Evolutionary conservation across 2,888 invertebrate species (phyloP), one percentile per base, ranked within the genome.

Genomic region (Ormia ochracea): DNA sequence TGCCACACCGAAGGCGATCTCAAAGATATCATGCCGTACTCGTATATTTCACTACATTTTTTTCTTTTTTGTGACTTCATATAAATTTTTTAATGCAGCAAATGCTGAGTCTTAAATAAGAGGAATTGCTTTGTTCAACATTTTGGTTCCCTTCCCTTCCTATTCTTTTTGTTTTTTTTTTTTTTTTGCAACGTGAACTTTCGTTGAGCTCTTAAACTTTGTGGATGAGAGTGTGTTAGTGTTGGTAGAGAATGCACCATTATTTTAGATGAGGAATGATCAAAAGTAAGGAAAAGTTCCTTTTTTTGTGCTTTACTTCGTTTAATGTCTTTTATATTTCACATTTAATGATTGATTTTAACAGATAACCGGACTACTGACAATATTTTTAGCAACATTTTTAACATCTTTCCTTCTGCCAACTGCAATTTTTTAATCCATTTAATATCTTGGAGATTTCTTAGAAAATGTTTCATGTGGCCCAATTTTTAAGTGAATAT

Each of bases 1-100:
- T 72, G 73, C 74, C 79, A 75, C 78, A 74, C 74, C 79, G 75
- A 79, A 75, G 75, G 65, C 79, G 75, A 79, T 79, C 69, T 75
- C 52, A 45, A 59, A 65, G 69, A 79, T 75, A 79, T 28, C 21
- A 63, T 54, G 61, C n/a, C 17, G 9, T 48, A n/a, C 10, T 9
- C 9, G 4, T 2, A 21, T 56, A 45, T 59, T 56, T 38, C 48
- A 45, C 17, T 33, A 58, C 33, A 19, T 50, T 50, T 17, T 54
- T 68, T 54, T 31, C 9, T 28, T 26, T 36, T 21, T 28, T 38
- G 3, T 54, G 14, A 9, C 23, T n/a, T n/a, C 48, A 26, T 48
- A 48, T 26, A 48, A 2, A 26, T n/a, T 26, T 73, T 56, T 52
- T 72, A 54, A 52, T 43, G 72, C 52, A 31, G 10, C 59, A 73